Evolutionary conservation across 2,888 invertebrate species (phyloP).

Genomic region (Spodoptera exigua): DNA sequence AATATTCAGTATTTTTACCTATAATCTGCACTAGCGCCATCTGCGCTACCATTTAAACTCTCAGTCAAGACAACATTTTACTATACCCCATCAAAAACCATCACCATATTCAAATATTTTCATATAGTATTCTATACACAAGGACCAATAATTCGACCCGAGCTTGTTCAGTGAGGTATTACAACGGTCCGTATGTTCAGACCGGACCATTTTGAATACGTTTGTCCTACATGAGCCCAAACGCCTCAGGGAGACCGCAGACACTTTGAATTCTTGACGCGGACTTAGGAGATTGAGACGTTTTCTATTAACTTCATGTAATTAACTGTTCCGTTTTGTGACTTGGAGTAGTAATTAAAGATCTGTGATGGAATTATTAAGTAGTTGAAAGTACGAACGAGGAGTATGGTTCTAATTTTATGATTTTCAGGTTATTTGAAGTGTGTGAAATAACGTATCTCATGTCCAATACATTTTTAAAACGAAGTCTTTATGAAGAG

Average conservation of each 20-base stretch:
- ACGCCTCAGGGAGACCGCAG: constrained; percentile 70
- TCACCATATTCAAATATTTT: not conserved
- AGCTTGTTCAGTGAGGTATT: constrained; percentile 39
- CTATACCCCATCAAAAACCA: too few relatives aligned
- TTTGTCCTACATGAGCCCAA: constrained; percentile 71
- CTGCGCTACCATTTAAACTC: too few relatives aligned
- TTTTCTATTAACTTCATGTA: constrained; percentile 59
- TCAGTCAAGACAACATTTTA: too few relatives aligned
- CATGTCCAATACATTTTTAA: too few relatives aligned
- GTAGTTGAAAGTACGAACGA: too few relatives aligned
- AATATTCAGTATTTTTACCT: too few relatives aligned
- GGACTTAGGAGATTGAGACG: constrained; percentile 60
- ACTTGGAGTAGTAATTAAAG: constrained; percentile 11
- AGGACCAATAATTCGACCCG: constrained; percentile 15
- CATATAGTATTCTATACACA: not conserved
- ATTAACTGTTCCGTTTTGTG: constrained; percentile 30
- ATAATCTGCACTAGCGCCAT: too few relatives aligned
- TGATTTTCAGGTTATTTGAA: too few relatives aligned
- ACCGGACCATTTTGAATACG: constrained; percentile 61
- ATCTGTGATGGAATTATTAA: not conserved
- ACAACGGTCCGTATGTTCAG: constrained; percentile 50
- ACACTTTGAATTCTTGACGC: constrained; percentile 66
- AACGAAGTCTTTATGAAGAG: not conserved
- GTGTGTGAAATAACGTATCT: too few relatives aligned
- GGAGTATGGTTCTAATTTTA: too few relatives aligned